Conservation (phyloP, 2,113 vertebrate species). For the Otus sunia region DNA sequence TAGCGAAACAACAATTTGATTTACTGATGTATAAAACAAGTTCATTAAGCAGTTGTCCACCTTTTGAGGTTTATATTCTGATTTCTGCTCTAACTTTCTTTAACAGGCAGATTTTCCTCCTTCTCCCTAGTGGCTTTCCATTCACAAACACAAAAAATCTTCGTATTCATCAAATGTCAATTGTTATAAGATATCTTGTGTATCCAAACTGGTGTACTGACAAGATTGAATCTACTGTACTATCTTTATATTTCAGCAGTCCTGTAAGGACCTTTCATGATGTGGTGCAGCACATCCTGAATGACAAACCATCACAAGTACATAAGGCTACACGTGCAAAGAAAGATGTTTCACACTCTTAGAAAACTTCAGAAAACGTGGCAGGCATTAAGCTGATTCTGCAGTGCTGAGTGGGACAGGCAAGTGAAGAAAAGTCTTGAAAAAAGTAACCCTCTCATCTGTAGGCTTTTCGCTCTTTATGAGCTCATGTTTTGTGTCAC, state of each 20-base stretch:
- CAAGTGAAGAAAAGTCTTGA: neutral
- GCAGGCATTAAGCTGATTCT: neutral
- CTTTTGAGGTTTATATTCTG: neutral
- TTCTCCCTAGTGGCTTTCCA: neutral
- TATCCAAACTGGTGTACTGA: neutral
- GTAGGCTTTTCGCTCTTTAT: neutral
- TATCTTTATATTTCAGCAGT: neutral
- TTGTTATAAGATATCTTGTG: neutral
- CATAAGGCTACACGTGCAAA: neutral
- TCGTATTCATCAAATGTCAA: neutral
- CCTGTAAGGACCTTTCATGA: neutral
- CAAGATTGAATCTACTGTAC: neutral
- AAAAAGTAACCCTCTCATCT: neutral
- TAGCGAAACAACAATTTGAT: neutral
- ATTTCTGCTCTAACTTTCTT: neutral
- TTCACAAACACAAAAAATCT: neutral
- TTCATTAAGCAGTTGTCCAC: neutral
- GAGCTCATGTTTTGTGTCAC: neutral
- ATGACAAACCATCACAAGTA: neutral
- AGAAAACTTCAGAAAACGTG: neutral
- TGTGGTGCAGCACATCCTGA: neutral
- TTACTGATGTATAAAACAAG: neutral
- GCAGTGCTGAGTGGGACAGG: neutral
- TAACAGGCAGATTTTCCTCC: neutral
- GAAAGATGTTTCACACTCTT: neutral